Evolutionary conservation across 2,113 vertebrate genomes (phyloP).

Genomic region (Thalassarche chlororhynchos): DNA sequence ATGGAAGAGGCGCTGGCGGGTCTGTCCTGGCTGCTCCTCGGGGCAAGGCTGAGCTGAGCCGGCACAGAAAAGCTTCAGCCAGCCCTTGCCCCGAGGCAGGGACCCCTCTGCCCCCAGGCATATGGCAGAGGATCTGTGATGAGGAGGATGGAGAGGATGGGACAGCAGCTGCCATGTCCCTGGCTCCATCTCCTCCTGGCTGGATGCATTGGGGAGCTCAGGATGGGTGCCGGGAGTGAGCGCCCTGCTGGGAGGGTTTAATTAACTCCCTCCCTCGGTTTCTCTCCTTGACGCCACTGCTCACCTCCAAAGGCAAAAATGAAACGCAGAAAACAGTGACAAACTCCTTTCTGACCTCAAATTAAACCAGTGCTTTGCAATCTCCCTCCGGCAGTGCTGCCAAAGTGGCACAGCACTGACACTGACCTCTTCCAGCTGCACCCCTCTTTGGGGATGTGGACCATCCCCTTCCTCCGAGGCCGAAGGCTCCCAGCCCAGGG

Average conservation of each 20-base stretch:
- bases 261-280: neutral
- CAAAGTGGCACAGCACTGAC: neutral
- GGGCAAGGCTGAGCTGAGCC: neutral
- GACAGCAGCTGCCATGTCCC: neutral
- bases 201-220: neutral
- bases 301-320: conserved; percentile 27
- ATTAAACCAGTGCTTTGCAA: neutral
- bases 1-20: rapidly evolving
- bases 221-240: neutral
- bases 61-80: neutral
- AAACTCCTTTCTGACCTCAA: conserved; percentile 37
- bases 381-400: neutral
- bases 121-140: neutral
- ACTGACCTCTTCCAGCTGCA: neutral
- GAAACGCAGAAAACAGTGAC: neutral
- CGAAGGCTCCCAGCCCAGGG: neutral
- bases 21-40: neutral
- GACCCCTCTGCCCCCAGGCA: neutral
- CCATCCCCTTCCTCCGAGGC: neutral
- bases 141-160: neutral
- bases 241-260: neutral
- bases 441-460: neutral
- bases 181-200: neutral
- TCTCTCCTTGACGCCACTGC: conserved; percentile 11
- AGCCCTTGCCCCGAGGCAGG: neutral